Evolutionary conservation across 2,888 invertebrate genomes (phyloP), one percentile per base, ranked within the genome.

Genomic region (Muschampia plurimacula): DNA sequence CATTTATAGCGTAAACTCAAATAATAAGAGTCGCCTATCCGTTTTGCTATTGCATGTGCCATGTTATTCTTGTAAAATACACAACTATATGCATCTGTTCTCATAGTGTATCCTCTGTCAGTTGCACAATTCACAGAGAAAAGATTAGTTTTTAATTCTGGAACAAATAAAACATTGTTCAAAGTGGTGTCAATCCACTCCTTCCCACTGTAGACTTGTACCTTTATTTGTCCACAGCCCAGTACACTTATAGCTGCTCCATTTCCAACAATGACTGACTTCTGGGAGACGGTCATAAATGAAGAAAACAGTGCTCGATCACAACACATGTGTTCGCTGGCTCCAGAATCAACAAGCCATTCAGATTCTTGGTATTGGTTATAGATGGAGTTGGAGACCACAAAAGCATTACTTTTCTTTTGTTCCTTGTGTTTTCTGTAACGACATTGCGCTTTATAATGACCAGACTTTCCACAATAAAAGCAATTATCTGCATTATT

Each of bases 311-410:
- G 15, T 28, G 44, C 10, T 0, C 63, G 52, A 74, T 81, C 75
- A 28, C 74, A 15, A 36, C 80, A 81, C 78, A 79, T 79, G 65
- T 80, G 77, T 41, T 79, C 71, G 39, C 77, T 78, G 2, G 80
- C 77, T 10, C 80, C 79, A 0, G 79, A 62, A 57, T 80, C 81
- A 39, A 80, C 75, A 41, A 78, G 12, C 78, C 79, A 81, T 49
- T 74, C 28, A 13, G 79, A 72, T 69, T 79, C 12, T 57, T 76
- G 36, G n/a, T 60, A 60, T 36, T 36, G 36, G 9, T 39, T 28
- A 36, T n/a, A 1, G 8, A n/a, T 2, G 4, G 36, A 60, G 8
- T 36, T 32, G 8, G n/a, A 28, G 28, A 60, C 60, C 7, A 60
- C 60, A 60, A 60, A 60, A 3, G 60, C 60, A 60, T 60, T 60